These are phyloP conservation scores for Ridgeia piscesae DNA, from an alignment of 1,140 invertebrate genomes.

Conservation along the genomic window DNA sequence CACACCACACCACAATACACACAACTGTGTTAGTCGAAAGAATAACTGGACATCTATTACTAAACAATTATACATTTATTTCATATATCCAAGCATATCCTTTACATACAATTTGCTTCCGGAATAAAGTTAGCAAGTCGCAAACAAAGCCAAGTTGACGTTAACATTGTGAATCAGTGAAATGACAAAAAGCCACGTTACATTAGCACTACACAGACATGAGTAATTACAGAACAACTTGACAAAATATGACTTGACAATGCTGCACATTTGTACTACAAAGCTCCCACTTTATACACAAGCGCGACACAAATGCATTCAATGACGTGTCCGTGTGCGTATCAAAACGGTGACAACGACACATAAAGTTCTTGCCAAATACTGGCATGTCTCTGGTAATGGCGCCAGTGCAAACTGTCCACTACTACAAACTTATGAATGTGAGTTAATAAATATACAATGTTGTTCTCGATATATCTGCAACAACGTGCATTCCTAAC, in stretches of 20 bases:
- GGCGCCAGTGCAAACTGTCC: not conserved
- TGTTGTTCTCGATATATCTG: not conserved
- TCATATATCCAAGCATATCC: not conserved
- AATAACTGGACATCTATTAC: not conserved
- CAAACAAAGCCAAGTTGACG: not conserved
- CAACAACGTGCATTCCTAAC: not conserved
- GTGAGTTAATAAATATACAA: not conserved
- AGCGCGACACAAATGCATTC: not conserved
- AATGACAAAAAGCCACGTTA: not conserved
- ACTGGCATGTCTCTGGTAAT: not conserved
- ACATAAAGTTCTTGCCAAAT: not conserved
- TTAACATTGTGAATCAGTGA: not conserved
- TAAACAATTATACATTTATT: not conserved
- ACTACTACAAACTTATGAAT: not conserved
- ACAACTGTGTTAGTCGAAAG: not conserved
- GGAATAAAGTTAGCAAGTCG: not conserved
- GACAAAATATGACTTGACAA: not conserved
- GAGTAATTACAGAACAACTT: not conserved
- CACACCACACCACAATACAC: no score
- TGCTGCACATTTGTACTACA: not conserved
- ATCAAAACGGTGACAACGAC: not conserved
- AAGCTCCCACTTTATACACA: not conserved
- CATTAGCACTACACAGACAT: not conserved
- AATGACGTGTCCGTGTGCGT: not conserved
- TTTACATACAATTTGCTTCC: not conserved